Base-by-base conservation (phyloP, 2,888 invertebrate genomes). In the Caenorhabditis sp. region DNA sequence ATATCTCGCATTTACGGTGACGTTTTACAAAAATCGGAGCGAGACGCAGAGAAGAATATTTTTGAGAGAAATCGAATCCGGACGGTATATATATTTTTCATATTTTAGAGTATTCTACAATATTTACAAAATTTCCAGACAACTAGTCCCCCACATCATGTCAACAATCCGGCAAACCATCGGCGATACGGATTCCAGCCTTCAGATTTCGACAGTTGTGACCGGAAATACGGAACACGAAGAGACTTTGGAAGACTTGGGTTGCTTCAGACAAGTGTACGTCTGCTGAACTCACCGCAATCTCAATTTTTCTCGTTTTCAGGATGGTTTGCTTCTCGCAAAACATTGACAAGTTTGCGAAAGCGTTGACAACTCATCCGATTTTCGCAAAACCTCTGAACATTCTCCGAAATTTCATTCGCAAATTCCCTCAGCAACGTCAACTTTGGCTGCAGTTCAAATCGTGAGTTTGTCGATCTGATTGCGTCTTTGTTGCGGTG, bases 251-350 rank as follows among this genome's bases (percentile, higher is more conserved):
- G 68, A 68, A 24, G 27, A 41, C 20, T 43, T 52, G 20, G 35
- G 32, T 9, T 50, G 15, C 1, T 58, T 66, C 56, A 48, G 48
- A 20, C 56, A 68, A 43, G 66, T 68, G 66, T 68, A 8, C 35
- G 65, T 55, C 15, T 39, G 3, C 13, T 22, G 15, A 39, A n/a
- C 2, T 55, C 1, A 58, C 20, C 15, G 15, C 24, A 0, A n/a
- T n/a, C n/a, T n/a, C n/a, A n/a, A n/a, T n/a, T n/a, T n/a, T n/a
- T n/a, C n/a, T n/a, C n/a, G n/a, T n/a, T n/a, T n/a, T 58, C 59
- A 68, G 68, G 35, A 58, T 52, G 32, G 27, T 52, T 7, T 59
- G 68, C 27, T 68, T 68, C 24, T 52, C 68, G 0, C 41, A 59
- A 27, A 59, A 45, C 45, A 32, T 68, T 3, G 45, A 58, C 41